Conservation (phyloP, 64 coral and sea anemone genomes). For the Actinia tenebrosa region DNA sequence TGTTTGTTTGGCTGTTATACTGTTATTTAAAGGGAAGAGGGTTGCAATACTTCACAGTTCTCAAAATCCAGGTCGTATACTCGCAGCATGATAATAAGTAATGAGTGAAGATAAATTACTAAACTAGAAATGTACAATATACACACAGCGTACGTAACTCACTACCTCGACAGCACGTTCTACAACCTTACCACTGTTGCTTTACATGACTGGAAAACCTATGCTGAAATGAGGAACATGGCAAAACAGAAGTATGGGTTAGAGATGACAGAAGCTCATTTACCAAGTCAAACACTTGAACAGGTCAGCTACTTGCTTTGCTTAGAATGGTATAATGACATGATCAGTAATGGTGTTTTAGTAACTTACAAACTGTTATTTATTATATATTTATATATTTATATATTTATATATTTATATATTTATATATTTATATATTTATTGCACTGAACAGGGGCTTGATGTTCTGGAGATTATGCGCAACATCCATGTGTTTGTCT, state of each 20-base stretch:
- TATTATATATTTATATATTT: too few species aligned
- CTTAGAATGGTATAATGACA: too few species aligned
- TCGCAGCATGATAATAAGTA: too few species aligned
- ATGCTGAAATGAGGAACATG: slow-evolving; percentile 95
- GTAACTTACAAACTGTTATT: not conserved
- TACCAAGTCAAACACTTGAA: slow-evolving; percentile 95
- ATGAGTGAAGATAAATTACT: not conserved
- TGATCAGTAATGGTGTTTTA: too few species aligned
- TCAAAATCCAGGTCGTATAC: too few species aligned
- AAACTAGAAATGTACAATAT: not conserved
- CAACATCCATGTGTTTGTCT: slow-evolving; percentile 97
- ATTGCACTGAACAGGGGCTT: slow-evolving; percentile 46
- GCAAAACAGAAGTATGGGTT: slow-evolving; percentile 80
- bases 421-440: too few species aligned
- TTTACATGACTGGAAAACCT: slow-evolving; percentile 96
- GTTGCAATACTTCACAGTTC: too few species aligned
- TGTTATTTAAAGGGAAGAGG: too few species aligned
- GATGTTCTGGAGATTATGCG: slow-evolving; percentile 98
- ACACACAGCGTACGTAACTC: slow-evolving; percentile 73
- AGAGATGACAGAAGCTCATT: slow-evolving; percentile 91
- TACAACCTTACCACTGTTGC: slow-evolving; percentile 97
- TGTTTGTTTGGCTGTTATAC: too few species aligned
- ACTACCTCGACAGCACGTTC: slow-evolving; percentile 94
- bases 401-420: not conserved
- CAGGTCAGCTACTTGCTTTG: slow-evolving; percentile 37